Conservation (phyloP, 2,797 vertebrate genomes). For the Chiloscyllium punctatum region DNA sequence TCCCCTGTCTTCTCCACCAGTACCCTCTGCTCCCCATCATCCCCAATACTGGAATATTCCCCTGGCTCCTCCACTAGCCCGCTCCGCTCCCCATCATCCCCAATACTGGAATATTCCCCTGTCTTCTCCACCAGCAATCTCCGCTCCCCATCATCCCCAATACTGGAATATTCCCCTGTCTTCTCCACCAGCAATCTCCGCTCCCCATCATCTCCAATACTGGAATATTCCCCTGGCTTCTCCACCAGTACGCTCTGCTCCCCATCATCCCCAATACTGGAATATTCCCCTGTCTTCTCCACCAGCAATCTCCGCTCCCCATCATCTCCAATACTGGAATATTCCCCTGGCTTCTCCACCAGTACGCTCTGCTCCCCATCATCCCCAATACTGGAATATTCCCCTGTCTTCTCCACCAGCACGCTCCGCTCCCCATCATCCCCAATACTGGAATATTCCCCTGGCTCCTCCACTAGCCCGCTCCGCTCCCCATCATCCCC, state of each 20-base stretch:
- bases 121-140: not conserved
- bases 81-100: not conserved
- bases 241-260: too few species aligned
- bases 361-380: too few species aligned
- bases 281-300: too few species aligned
- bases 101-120: not conserved
- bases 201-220: not conserved
- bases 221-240: not conserved
- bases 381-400: too few species aligned
- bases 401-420: too few species aligned
- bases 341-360: not conserved
- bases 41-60: too few species aligned
- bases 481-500: not conserved
- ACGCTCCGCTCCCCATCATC: not conserved
- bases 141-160: too few species aligned
- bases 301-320: not conserved
- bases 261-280: too few species aligned
- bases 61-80: too few species aligned
- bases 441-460: not conserved
- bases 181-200: too few species aligned
- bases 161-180: too few species aligned
- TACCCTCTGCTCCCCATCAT: too few species aligned
- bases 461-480: not conserved
- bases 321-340: not conserved
- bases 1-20: not conserved